Base-by-base conservation (phyloP, 2,888 invertebrate genomes). In the Gryllus longicercus region DNA sequence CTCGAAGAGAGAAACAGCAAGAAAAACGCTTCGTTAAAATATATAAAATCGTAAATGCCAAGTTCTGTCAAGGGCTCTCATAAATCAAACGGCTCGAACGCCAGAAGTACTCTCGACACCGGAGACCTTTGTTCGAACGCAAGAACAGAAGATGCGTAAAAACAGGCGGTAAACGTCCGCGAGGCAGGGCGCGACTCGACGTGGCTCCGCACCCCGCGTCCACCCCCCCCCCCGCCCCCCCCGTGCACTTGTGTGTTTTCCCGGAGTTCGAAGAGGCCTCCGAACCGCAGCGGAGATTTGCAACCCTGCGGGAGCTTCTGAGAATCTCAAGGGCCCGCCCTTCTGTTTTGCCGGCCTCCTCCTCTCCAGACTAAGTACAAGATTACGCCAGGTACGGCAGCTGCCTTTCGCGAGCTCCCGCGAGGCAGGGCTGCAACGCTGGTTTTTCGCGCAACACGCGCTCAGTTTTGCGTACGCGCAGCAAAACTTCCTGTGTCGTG, bases 401-500 rank as follows among this genome's bases (percentile, higher is more conserved):
- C 38, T 38, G 8, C 38, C 38, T 38, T 38, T 38, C 38, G 38
- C 38, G 38, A 18, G 63, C n/a, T 63, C 63, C 63, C 63, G 63
- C n/a, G 63, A 63, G 63, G 14, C 63, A n/a, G n/a, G 16, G n/a
- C 63, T 63, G n/a, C 16, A 63, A 63, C 63, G 38, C 8, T 38
- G 63, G 63, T 63, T 63, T 63, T 63, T 63, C 63, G n/a, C 63
- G 63, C n/a, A 63, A 63, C 63, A 63, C n/a, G 63, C n/a, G 10
- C 63, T 12, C n/a, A 63, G 63, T 63, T 63, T 63, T 0, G n/a
- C 16, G 63, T 63, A 63, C n/a, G 14, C 63, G 63, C 63, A 11
- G n/a, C 16, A 63, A 63, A 63, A 63, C 63, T 63, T 63, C 63
- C n/a, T 63, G 63, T 63, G 63, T 63, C 63, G 63, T n/a, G 63